phyloP scores from a whole-genome alignment of 1,140 invertebrate genomes.

The Rhyacophila brunnea region DNA sequence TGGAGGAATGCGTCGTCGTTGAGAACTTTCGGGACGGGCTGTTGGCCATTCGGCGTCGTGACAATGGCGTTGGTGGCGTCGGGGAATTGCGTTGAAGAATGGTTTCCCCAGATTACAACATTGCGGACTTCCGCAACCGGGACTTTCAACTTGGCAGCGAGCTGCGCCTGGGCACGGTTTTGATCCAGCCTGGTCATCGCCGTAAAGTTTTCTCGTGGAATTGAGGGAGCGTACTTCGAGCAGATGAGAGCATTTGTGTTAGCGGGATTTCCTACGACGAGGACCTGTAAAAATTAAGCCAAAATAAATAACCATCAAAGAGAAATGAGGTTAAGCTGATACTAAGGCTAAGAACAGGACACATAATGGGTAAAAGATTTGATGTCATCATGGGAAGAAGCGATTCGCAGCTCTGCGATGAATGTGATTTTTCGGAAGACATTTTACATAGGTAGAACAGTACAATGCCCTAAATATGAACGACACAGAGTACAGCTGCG shows the following conservation, averaged over 20 bases:
- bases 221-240: constrained; percentile 95
- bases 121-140: constrained; percentile 79
- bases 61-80: constrained; percentile 88
- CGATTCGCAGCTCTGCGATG: too few species aligned
- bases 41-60: constrained; percentile 51
- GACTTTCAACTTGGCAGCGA: constrained; percentile 66
- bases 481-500: too few species aligned
- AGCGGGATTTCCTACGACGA: constrained; percentile 99
- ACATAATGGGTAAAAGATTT: too few species aligned
- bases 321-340: too few species aligned
- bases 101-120: constrained; percentile 99
- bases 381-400: too few species aligned
- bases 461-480: too few species aligned
- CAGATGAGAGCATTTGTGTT: constrained; percentile 99
- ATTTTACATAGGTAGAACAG: too few species aligned
- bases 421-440: too few species aligned
- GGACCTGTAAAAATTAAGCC: constrained; percentile 36
- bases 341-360: too few species aligned
- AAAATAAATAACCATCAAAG: neutral
- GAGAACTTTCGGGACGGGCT: constrained; percentile 69
- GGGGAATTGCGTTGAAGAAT: constrained; percentile 98
- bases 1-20: constrained; percentile 83
- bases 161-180: constrained; percentile 88
- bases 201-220: constrained; percentile 95
- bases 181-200: constrained; percentile 99